Conservation (phyloP, 53 echinoderm and acorn worm species). For the Echinarachnius parma region DNA sequence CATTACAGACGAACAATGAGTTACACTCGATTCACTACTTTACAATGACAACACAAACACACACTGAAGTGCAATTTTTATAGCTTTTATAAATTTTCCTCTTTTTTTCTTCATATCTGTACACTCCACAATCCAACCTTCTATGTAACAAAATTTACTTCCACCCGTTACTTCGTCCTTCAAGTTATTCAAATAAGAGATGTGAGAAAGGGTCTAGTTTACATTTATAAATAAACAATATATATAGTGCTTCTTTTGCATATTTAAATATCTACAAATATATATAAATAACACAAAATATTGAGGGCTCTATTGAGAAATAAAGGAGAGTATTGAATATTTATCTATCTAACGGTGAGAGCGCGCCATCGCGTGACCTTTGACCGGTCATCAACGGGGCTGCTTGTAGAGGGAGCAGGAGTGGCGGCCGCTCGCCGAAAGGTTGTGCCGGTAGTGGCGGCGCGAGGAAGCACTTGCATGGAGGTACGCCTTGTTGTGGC, state of each 20-base stretch:
- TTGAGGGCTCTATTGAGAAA: constrained; percentile 10
- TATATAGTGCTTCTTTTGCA: no score
- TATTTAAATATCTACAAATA: constrained; percentile 39
- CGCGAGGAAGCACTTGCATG: constrained; percentile 71
- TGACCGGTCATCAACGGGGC: constrained; percentile 49
- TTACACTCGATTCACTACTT: no score
- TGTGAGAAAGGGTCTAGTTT: no score
- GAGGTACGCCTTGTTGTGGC: constrained; percentile 83
- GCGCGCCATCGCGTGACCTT: background rate
- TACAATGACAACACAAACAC: no score
- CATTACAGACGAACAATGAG: no score
- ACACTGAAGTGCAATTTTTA: no score
- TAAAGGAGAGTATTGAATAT: constrained; percentile 13
- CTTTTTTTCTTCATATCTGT: no score
- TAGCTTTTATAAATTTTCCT: no score
- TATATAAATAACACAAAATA: constrained; percentile 37
- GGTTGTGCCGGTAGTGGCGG: constrained; percentile 77
- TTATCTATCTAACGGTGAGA: constrained; percentile 17
- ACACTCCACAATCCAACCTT: no score
- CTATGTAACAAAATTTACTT: no score
- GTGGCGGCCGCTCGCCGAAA: constrained; percentile 53
- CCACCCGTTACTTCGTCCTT: no score
- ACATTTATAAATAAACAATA: constrained; percentile 37
- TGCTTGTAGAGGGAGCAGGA: constrained; percentile 88
- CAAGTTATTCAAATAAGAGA: no score